Percentiles rank a stretch among this genome's conserved stretches.
These are phyloP conservation scores for Calameuta pallipes DNA, from an alignment of 2,888 invertebrate genomes.

Conservation along the genomic window DNA sequence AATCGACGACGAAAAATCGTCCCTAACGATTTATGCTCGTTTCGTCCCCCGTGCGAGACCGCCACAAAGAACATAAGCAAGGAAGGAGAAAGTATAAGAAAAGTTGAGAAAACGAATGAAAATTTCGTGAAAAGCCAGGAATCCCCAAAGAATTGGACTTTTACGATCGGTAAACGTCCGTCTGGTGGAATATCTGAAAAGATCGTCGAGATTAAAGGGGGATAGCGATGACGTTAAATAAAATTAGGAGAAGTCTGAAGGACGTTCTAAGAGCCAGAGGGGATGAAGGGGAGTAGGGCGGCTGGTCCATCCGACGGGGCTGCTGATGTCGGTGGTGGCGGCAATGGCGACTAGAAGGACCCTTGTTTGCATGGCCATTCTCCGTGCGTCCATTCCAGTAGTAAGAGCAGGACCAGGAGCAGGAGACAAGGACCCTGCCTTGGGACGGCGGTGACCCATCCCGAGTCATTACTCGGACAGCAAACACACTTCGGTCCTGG, in stretches of 20 bases:
- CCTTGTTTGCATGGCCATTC: constrained; percentile 65
- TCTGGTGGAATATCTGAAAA: neutral
- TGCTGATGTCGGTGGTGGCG: constrained; percentile 17
- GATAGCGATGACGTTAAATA: constrained; percentile 30
- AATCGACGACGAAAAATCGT: constrained; percentile 36
- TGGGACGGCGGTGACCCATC: constrained; percentile 48
- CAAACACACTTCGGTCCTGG: constrained; percentile 65
- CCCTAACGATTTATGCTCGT: neutral
- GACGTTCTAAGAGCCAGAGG: neutral
- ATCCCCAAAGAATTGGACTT: neutral
- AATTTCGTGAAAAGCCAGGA: neutral
- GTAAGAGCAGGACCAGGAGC: constrained; percentile 1
- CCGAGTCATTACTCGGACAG: constrained; percentile 64
- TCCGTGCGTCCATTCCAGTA: constrained; percentile 49
- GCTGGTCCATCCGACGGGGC: constrained; percentile 4
- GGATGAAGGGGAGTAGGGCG: constrained; percentile 12
- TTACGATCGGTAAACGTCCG: neutral
- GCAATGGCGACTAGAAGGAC: constrained; percentile 35
- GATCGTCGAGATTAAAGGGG: constrained; percentile 29
- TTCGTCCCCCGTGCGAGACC: neutral
- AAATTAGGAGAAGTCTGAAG: constrained; percentile 31
- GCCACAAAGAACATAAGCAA: neutral
- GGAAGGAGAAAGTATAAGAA: neutral
- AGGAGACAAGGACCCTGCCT: constrained; percentile 25
- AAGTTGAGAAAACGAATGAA: neutral